Conservation (phyloP, 2,113 vertebrate species). For the Phrynosoma platyrhinos region DNA sequence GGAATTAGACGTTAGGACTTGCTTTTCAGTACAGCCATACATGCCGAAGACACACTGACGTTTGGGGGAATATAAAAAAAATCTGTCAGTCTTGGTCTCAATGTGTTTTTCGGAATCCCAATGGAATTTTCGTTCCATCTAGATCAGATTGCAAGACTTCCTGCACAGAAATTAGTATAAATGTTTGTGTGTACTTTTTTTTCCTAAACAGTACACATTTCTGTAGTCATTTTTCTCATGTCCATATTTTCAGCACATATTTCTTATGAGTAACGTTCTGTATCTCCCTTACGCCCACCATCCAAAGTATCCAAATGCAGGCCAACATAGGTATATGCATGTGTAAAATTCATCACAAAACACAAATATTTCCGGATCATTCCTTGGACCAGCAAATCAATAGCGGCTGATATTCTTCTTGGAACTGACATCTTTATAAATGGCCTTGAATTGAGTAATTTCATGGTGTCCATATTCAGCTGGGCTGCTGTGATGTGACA, state of each 20-base stretch:
- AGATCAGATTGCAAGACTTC: not conserved
- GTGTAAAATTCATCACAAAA: not conserved
- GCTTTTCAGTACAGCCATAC: not conserved
- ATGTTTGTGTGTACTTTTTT: not conserved
- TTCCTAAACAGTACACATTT: not conserved
- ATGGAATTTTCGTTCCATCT: not conserved
- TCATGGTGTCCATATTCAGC: too few relatives aligned
- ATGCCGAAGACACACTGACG: too few relatives aligned
- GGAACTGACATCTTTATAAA: too few relatives aligned
- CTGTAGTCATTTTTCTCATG: not conserved
- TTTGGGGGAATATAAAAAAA: not conserved
- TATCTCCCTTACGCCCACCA: too few relatives aligned
- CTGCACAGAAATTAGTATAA: not conserved
- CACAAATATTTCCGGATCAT: not conserved
- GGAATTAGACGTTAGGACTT: not conserved
- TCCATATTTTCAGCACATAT: too few relatives aligned
- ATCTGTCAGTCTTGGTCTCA: not conserved
- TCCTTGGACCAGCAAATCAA: not conserved
- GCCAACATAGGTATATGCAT: not conserved
- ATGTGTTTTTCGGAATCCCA: not conserved
- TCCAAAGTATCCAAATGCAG: too few relatives aligned
- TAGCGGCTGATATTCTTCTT: too few relatives aligned
- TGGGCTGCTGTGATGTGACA: too few relatives aligned
- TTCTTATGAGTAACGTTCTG: too few relatives aligned
- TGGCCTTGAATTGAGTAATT: too few relatives aligned